These are phyloP conservation scores for Ia io DNA, from an alignment of 2,113 vertebrate species.

Conservation along the genomic window DNA sequence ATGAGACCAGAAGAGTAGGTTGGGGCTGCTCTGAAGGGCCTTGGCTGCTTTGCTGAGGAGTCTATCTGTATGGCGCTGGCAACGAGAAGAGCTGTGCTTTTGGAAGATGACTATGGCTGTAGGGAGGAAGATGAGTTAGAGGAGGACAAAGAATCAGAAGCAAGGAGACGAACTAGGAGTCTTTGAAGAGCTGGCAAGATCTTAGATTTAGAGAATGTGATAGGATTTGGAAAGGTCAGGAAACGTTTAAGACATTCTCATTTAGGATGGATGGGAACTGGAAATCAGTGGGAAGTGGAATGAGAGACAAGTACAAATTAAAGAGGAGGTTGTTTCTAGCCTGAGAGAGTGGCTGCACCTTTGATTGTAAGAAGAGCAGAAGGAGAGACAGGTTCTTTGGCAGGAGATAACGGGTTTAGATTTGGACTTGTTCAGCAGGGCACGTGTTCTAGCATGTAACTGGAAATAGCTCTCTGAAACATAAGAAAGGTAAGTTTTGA, in stretches of 20 bases:
- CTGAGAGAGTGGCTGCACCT: background rate
- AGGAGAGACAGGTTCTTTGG: background rate
- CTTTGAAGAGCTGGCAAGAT: background rate
- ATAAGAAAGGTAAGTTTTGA: background rate
- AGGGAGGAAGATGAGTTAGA: background rate
- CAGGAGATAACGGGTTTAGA: background rate
- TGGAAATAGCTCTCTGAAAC: background rate
- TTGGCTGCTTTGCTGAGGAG: background rate
- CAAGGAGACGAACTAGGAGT: background rate
- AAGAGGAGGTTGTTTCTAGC: background rate
- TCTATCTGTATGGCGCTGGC: background rate
- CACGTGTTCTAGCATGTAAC: background rate
- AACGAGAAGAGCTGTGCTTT: background rate
- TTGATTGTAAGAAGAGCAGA: background rate
- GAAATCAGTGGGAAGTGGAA: background rate
- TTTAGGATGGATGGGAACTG: background rate
- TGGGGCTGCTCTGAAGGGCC: no score
- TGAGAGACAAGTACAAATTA: background rate
- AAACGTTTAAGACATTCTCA: background rate
- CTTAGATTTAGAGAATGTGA: background rate
- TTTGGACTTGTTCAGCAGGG: background rate
- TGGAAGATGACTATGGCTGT: background rate
- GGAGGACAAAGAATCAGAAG: background rate
- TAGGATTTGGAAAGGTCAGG: background rate
- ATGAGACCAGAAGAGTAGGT: background rate